Base-by-base conservation (phyloP, 2,113 vertebrate genomes). In the Camelus bactrianus region DNA sequence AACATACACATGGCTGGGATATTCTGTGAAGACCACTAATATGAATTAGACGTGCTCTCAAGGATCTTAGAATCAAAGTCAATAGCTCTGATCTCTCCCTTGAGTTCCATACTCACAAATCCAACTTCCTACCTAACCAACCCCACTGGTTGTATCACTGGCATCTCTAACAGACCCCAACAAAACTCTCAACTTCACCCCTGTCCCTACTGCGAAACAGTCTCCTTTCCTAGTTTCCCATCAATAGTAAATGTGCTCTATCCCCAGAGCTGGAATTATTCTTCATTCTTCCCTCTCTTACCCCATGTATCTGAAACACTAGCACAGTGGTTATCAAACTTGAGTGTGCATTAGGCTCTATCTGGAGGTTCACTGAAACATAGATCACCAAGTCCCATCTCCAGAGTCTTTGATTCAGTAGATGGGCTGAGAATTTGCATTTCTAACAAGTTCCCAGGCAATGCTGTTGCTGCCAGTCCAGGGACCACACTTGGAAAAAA, bases 401-500 rank as follows among this genome's bases (percentile, higher is more conserved):
- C 30, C 7, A 70, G 58, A 84, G n/a, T 58, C 54, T 96, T 60
- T 85, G 56, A 84, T 75, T 58, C 86, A 46, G 9, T 79, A 88
- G 12, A 42, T 86, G 12, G 15, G 69, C 32, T 86, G 20, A 46
- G 13, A 76, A 90, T 91, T 56, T 54, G 32, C 64, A 84, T 93
- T 93, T 93, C 19, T 48, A 60, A 50, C 46, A 96, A 85, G 28
- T 91, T 87, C 8, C 35, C 6, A 91, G 26, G n/a, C 50, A 93
- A 52, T 95, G 28, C 15, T 73, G 17, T 91, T 91, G 69, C n/a
- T 91, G 3, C 28, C 56, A 14, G 12, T 64, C 19, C 48, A 52
- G 35, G 50, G 65, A 85, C n/a, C 20, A 89, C 42, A 72, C 64
- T 60, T 76, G 73, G 35, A 67, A 75, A 75, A 83, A 83, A 79